Evolutionary conservation across 2,888 invertebrate genomes (phyloP), one percentile per base, ranked within the genome.

Genomic region (Drosophila leonis): DNA sequence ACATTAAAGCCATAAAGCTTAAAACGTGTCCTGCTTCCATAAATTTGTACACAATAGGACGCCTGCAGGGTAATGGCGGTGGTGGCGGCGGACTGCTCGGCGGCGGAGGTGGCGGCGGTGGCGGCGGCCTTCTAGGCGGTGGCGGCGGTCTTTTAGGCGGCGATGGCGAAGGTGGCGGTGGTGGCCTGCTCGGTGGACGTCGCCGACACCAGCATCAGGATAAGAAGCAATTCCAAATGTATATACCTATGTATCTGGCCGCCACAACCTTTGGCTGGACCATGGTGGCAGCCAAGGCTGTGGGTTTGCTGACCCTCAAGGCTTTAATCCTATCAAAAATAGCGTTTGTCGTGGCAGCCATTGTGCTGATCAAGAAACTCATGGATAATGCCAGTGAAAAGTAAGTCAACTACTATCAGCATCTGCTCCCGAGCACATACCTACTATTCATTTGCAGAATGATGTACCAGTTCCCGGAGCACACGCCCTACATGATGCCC

Each of bases 311-410:
- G 4, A 95, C 96, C 0, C 83, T 96, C 10, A 96, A 96, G 90
- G 95, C 96, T 0, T 93, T 96, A 75, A 91, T 95, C n/a, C 94
- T 96, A 51, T 95, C 96, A 56, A 96, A 96, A 86, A 86, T 95
- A 72, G 96, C 96, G 0, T 92, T 96, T 13, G 78, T 95, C n/a
- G 94, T 95, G 13, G 95, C 96, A 0, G 93, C 94, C 0, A 94
- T 95, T 75, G 94, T 96, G 91, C 94, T 95, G 6, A 90, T 94
- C 72, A 95, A 95, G 91, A 95, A 94, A 84, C 90, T 95, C 13
- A 94, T 95, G 90, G 95, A 95, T 70, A 94, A 94, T 56, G 95
- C 93, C 7, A 82, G 90, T n/a, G 92, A 93, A 75, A 93, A 93
- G 93, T 93, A 80, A 86, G 86, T 72, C 13, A 1, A 13, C n/a